Evolutionary conservation across 1,140 invertebrate species (phyloP), one percentile per base, ranked within the genome.

Genomic region (Phocides pigmalion): DNA sequence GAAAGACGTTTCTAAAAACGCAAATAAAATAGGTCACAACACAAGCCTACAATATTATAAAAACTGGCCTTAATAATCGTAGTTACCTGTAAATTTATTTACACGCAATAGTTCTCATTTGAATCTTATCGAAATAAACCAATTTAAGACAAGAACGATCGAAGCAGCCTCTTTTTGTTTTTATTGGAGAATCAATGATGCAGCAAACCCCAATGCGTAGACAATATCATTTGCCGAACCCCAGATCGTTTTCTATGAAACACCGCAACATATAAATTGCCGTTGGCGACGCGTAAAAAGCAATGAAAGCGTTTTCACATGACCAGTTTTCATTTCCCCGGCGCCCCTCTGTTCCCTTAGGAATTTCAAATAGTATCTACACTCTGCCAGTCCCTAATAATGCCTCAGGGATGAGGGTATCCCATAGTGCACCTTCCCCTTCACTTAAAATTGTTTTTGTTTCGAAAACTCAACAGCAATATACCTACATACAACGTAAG

Each of bases 281-380:
- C 87, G 78, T 81, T 66, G 79, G 83, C 83, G 74, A 77, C 73
- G 85, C 78, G 82, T 79, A 81, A 89, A 86, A 86, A 79, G 81
- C 84, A 86, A 86, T 83, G 79, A 84, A 86, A 89, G 83, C 84
- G 79, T 86, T 89, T 85, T 85, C 82, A 85, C 82, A 85, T 84
- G 80, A 76, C 68, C 72, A 82, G 81, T 82, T 85, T 87, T 84
- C 84, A 86, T 89, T 86, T 81, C 80, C 76, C 73, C 68, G 68
- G 66, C 79, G 72, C 80, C 84, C 80, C 77, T 79, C 70, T 72
- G 73, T 76, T 84, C 86, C 83, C 86, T 72, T 56, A 82, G 86
- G 86, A 89, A 89, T 89, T 79, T 76, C 79, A 82, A 84, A 84
- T 80, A 81, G 74, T 87, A 84, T 87, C 79, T 82, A 76, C 80